Conservation (phyloP, 2,113 vertebrate species). For the Potamarius usumacintae region DNA sequence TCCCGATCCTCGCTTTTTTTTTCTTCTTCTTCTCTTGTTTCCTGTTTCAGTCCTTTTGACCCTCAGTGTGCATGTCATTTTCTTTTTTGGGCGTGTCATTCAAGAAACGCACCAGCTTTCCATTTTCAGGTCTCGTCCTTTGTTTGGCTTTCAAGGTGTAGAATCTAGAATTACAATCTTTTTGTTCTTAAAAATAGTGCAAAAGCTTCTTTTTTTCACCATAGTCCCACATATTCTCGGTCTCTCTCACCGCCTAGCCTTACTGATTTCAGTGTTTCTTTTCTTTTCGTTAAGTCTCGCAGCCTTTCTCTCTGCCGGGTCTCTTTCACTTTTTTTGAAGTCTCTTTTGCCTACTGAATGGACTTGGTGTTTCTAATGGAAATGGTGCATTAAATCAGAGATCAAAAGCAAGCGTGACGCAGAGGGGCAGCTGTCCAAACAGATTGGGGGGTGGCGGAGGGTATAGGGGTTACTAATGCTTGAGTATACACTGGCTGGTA, state of each 20-base stretch:
- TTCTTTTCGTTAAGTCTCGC: constrained; percentile 17
- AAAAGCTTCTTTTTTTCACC: constrained; percentile 22
- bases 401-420: constrained; percentile 52
- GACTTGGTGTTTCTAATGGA: constrained; percentile 57
- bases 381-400: constrained; percentile 58
- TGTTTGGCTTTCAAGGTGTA: constrained; percentile 17
- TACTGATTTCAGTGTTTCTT: constrained; percentile 1
- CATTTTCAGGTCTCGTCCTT: constrained; percentile 26
- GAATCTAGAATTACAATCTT: constrained; percentile 30
- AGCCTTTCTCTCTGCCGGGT: constrained; percentile 7
- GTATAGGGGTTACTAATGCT: constrained; percentile 63
- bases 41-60: constrained; percentile 33
- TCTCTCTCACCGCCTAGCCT: constrained; percentile 4
- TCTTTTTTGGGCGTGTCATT: constrained; percentile 20
- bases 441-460: constrained; percentile 65
- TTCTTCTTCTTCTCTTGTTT: background rate
- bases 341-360: constrained; percentile 50
- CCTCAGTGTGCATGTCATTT: constrained; percentile 32
- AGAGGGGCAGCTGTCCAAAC: constrained; percentile 57
- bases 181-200: constrained; percentile 15
- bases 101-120: constrained; percentile 39
- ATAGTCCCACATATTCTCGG: constrained; percentile 23
- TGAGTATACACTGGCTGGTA: constrained; percentile 19
- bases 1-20: background rate
- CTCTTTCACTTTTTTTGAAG: constrained; percentile 51